Percentiles rank a stretch among this genome's conserved stretches.
Conservation (phyloP, 2,888 invertebrate genomes). For the Acrobasis repandana region DNA sequence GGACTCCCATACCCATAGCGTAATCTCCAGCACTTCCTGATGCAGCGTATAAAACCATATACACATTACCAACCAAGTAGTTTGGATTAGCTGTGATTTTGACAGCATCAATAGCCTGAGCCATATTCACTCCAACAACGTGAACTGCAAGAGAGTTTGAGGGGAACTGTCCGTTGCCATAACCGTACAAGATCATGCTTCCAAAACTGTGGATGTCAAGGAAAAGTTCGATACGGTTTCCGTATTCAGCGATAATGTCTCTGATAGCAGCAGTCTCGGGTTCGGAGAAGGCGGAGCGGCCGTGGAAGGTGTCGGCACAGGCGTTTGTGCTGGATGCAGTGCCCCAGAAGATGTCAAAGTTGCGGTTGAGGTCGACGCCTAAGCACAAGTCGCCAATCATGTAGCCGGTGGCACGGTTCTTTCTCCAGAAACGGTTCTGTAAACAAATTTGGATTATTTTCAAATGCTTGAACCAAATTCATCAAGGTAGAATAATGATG, state of each 20-base stretch:
- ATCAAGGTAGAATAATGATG: neutral
- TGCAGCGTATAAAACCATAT: constrained; percentile 77
- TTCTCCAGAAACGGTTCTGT: constrained; percentile 85
- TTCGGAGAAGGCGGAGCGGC: constrained; percentile 85
- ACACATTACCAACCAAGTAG: constrained; percentile 77
- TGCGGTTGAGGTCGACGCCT: constrained; percentile 90
- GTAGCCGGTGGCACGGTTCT: constrained; percentile 79
- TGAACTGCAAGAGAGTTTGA: constrained; percentile 71
- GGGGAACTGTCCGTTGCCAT: constrained; percentile 66
- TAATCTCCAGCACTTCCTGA: constrained; percentile 86
- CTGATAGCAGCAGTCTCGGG: constrained; percentile 84
- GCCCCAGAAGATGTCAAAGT: constrained; percentile 88
- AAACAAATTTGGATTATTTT: constrained; percentile 28
- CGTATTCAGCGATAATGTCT: constrained; percentile 76
- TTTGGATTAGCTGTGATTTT: constrained; percentile 64
- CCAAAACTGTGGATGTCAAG: constrained; percentile 90
- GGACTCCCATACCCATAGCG: constrained; percentile 75
- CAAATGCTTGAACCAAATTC: neutral
- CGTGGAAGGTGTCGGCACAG: constrained; percentile 85
- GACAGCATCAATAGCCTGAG: constrained; percentile 68
- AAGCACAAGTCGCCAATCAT: constrained; percentile 64
- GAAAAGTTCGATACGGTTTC: constrained; percentile 82
- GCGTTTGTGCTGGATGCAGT: constrained; percentile 68
- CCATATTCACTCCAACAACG: constrained; percentile 62
- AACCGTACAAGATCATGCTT: constrained; percentile 78